phyloP scores from a whole-genome alignment of 1,140 invertebrate species.

The Drosophila littoralis region DNA sequence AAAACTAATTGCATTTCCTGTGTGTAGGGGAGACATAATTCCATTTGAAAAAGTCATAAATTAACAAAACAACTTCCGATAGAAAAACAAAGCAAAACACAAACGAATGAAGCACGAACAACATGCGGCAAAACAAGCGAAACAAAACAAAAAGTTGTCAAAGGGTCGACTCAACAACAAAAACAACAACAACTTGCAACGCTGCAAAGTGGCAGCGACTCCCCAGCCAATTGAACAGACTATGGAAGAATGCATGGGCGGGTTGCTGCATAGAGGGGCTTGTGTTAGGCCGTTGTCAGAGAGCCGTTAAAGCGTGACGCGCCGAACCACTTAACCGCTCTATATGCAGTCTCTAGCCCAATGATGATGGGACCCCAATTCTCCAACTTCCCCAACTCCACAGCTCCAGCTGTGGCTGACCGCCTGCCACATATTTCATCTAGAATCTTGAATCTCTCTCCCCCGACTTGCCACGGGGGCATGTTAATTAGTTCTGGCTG shows the following conservation, averaged over 20 bases:
- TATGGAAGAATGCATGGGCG: constrained; percentile 26
- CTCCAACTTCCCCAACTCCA: neutral
- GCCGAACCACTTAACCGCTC: constrained; percentile 38
- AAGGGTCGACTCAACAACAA: constrained; percentile 37
- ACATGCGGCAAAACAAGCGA: constrained; percentile 20
- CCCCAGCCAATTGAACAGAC: constrained; percentile 32
- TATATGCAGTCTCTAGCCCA: constrained; percentile 22
- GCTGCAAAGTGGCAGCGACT: constrained; percentile 33
- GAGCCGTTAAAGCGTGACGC: constrained; percentile 50
- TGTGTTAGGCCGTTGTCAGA: constrained; percentile 23
- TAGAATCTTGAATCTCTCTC: constrained; percentile 16
- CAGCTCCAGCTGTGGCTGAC: constrained; percentile 44
- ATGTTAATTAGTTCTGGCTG: constrained; percentile 53
- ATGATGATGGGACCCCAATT: neutral
- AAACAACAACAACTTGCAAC: constrained; percentile 14
- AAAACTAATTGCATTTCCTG: constrained; percentile 58
- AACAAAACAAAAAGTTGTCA: constrained; percentile 43
- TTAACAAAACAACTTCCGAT: constrained; percentile 61
- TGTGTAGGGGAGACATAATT: constrained; percentile 45
- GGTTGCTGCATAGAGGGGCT: neutral
- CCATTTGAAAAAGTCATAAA: constrained; percentile 56
- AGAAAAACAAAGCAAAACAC: constrained; percentile 36
- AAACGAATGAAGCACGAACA: constrained; percentile 53
- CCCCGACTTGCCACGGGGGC: constrained; percentile 1
- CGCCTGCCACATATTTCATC: constrained; percentile 54